A percentile compares a stretch with the other conserved stretches of the same genome.
phyloP scores from a whole-genome alignment of 2,888 invertebrate genomes.

The Minunthozetes semirufus region DNA sequence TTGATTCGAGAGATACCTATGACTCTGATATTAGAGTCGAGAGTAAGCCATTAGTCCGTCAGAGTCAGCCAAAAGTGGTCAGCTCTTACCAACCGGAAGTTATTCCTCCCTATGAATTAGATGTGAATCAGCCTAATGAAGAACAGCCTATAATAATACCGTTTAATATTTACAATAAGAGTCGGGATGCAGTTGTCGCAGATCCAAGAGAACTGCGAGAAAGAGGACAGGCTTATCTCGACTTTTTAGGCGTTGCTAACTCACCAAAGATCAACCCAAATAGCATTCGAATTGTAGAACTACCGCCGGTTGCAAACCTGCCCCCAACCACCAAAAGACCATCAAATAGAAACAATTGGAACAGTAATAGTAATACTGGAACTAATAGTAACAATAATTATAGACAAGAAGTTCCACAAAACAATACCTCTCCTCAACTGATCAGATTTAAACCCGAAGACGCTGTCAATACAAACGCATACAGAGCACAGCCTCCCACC shows the following conservation, averaged over 20 bases:
- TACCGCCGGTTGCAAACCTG: not conserved
- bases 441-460: not conserved
- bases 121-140: not conserved
- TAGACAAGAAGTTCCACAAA: conserved; percentile 1
- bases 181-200: not conserved
- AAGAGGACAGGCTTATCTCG: not conserved
- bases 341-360: not conserved
- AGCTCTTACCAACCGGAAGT: conserved; percentile 12
- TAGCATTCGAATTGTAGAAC: conserved; percentile 5
- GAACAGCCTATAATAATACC: not conserved
- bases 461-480: not conserved
- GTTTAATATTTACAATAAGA: not conserved
- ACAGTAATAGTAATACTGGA: conserved; percentile 6
- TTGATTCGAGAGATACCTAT: not conserved
- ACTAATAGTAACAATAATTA: not conserved
- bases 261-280: conserved; percentile 20
- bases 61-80: not conserved
- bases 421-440: conserved; percentile 8
- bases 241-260: conserved; percentile 19
- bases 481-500: not conserved
- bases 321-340: not conserved
- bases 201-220: not conserved
- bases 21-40: not conserved
- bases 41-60: not conserved
- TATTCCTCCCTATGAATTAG: conserved; percentile 17